Conservation (phyloP, 2,888 invertebrate genomes). For the Argynnis bischoffii region DNA sequence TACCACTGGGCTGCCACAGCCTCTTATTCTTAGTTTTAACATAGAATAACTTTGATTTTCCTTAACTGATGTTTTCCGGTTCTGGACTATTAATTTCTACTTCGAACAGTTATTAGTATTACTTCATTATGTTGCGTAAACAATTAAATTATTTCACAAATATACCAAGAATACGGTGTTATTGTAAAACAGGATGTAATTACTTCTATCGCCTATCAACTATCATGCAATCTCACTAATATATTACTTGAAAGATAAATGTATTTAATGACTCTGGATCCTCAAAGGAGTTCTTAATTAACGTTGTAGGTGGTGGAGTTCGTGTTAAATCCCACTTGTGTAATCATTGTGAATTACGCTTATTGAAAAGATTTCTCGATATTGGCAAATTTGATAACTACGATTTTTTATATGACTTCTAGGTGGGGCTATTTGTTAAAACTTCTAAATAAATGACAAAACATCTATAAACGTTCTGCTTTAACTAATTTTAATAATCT, state of each 20-base stretch:
- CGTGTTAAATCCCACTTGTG: background rate
- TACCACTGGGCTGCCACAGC: no score
- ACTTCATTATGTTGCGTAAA: slow-evolving; percentile 21
- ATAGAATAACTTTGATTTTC: background rate
- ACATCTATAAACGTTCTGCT: no score
- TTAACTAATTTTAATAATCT: no score
- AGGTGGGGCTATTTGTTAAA: no score
- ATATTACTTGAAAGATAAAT: slow-evolving; percentile 36
- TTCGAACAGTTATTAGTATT: background rate
- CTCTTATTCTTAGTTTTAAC: no score
- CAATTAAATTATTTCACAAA: slow-evolving; percentile 32
- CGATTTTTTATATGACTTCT: no score
- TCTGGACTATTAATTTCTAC: background rate
- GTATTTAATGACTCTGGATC: slow-evolving; percentile 34
- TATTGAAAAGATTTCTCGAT: no score
- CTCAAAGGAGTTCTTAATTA: slow-evolving; percentile 32
- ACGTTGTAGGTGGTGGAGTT: slow-evolving; percentile 25
- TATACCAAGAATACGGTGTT: slow-evolving; percentile 30
- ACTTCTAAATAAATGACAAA: no score
- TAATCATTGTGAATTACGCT: background rate
- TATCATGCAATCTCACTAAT: slow-evolving; percentile 34
- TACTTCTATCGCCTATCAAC: slow-evolving; percentile 31
- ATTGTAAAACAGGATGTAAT: slow-evolving; percentile 36
- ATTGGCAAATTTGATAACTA: no score
- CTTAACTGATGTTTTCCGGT: background rate